A percentile compares a stretch with the other conserved stretches of the same genome.
Evolutionary conservation across 2,888 invertebrate genomes (phyloP).

Genomic region (Acrobasis consociella): DNA sequence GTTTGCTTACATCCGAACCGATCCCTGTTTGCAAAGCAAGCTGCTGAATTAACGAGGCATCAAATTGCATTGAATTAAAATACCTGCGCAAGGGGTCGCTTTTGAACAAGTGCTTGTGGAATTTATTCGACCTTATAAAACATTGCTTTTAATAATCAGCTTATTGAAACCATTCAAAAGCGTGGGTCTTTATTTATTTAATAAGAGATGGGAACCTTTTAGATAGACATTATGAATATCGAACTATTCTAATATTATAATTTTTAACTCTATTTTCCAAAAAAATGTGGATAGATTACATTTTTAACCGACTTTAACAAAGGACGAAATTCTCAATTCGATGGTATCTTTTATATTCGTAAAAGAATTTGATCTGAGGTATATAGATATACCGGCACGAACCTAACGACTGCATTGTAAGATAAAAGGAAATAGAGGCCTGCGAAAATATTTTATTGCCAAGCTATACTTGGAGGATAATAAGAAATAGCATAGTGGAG

Average conservation of each 20-base stretch:
- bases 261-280: no score
- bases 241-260: no score
- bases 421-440: constrained; percentile 38
- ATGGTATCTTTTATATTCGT: no score
- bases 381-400: neutral
- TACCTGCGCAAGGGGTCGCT: neutral
- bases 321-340: no score
- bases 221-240: no score
- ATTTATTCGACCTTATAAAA: neutral
- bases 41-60: constrained; percentile 24
- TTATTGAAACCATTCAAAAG: neutral
- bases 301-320: no score
- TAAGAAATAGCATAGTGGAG: constrained; percentile 55
- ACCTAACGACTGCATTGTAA: neutral
- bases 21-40: constrained; percentile 15
- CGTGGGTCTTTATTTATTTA: neutral
- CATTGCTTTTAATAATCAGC: neutral
- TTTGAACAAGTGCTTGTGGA: neutral
- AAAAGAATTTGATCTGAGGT: no score
- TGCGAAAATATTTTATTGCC: constrained; percentile 46
- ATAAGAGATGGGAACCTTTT: neutral
- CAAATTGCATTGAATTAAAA: constrained; percentile 21
- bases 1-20: constrained; percentile 13
- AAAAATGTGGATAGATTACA: no score
- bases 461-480: constrained; percentile 58